These are phyloP conservation scores for Oophaga pumilio DNA, from an alignment of 2,113 vertebrate species.

Conservation along the genomic window DNA sequence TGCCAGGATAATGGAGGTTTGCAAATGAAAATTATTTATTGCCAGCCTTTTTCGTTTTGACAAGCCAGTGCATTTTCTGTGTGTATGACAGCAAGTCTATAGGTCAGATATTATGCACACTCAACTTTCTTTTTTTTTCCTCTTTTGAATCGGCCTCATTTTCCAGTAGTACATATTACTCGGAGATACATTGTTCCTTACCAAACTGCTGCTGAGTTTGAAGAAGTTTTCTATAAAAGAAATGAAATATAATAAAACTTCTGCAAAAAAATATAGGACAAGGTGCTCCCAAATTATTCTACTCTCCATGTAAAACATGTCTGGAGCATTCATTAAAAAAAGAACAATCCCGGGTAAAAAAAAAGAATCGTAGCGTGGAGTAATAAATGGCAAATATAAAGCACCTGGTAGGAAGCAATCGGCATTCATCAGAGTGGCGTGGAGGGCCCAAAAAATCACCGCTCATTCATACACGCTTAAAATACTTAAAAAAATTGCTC, in stretches of 20 bases:
- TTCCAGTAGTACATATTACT: constrained; percentile 10
- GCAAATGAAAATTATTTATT: constrained; percentile 42
- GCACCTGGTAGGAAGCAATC: background rate
- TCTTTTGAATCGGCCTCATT: constrained; percentile 14
- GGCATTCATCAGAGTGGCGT: background rate
- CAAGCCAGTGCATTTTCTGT: constrained; percentile 14
- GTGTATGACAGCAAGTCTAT: constrained; percentile 34
- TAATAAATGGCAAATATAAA: background rate
- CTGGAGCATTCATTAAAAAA: background rate
- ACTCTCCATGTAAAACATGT: background rate
- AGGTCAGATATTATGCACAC: constrained; percentile 35
- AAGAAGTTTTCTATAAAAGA: constrained; percentile 19
- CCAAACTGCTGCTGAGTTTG: constrained; percentile 10
- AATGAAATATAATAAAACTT: constrained; percentile 14
- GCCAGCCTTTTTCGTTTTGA: constrained; percentile 16
- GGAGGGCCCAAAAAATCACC: too few species aligned
- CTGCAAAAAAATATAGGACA: constrained; percentile 1
- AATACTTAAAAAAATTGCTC: too few species aligned
- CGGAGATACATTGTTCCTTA: constrained; percentile 16
- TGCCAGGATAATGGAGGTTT: constrained; percentile 35
- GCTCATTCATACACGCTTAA: too few species aligned
- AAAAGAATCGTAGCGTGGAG: too few species aligned
- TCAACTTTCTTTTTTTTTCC: background rate
- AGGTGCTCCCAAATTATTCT: background rate
- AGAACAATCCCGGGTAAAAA: background rate